phyloP scores from a whole-genome alignment of 2,888 invertebrate species.

The Ischnura elegans region DNA sequence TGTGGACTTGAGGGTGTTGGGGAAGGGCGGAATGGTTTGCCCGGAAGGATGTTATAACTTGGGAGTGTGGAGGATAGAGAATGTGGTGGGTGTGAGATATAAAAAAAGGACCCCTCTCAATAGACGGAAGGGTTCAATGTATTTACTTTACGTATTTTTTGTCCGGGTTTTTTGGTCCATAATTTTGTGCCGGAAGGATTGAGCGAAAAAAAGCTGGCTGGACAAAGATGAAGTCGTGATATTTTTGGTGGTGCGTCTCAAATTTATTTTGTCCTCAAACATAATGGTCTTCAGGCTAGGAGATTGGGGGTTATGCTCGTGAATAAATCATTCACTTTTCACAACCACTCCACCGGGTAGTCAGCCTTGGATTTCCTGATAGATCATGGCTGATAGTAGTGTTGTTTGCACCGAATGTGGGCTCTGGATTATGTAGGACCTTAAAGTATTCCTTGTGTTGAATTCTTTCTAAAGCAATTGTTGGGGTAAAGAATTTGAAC shows the following conservation, averaged over 20 bases:
- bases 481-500: too few relatives aligned
- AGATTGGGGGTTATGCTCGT: too few relatives aligned
- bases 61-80: not conserved
- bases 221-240: not conserved
- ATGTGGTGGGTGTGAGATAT: not conserved
- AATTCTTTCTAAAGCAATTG: too few relatives aligned
- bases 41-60: constrained; percentile 35
- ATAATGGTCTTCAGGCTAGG: too few relatives aligned
- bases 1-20: constrained; percentile 13
- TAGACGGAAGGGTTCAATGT: not conserved
- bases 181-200: not conserved
- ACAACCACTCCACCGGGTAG: too few relatives aligned
- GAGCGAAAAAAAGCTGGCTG: not conserved
- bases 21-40: not conserved
- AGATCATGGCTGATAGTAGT: too few relatives aligned
- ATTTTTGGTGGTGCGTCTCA: not conserved
- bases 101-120: constrained; percentile 10
- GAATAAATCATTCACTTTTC: too few relatives aligned
- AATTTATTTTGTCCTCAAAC: not conserved
- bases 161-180: not conserved
- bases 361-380: too few relatives aligned
- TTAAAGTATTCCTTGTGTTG: too few relatives aligned
- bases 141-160: constrained; percentile 25
- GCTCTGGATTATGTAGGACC: too few relatives aligned
- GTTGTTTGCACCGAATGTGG: too few relatives aligned